These are phyloP conservation scores for Rutilus rutilus DNA, from an alignment of 2,113 vertebrate species.

Conservation along the genomic window DNA sequence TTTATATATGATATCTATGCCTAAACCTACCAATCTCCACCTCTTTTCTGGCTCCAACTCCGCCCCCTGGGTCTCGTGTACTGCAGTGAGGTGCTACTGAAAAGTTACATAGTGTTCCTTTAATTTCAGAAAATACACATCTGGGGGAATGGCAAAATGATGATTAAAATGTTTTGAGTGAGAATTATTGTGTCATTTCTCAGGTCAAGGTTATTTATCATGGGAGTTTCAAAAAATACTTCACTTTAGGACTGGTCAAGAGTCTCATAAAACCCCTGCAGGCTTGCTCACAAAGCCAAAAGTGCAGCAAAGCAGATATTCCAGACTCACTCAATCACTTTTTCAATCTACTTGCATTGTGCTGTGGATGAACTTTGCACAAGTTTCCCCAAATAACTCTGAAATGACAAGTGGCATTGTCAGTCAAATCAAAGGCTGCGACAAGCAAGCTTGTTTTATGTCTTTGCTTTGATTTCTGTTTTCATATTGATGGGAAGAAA, in stretches of 20 bases:
- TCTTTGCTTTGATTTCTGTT: conserved; percentile 22
- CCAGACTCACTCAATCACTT: conserved; percentile 22
- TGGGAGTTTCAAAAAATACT: neutral
- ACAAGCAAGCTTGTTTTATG: conserved; percentile 17
- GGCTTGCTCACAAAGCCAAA: conserved; percentile 3
- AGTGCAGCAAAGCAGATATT: conserved; percentile 27
- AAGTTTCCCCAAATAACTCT: conserved; percentile 16
- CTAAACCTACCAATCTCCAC: no score
- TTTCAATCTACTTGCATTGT: conserved; percentile 1
- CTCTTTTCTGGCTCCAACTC: no score
- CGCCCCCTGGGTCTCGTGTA: no score
- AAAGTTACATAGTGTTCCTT: no score
- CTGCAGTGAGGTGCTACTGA: no score
- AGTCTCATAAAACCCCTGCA: conserved; percentile 13
- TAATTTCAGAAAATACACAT: neutral
- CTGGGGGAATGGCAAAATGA: neutral
- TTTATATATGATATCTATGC: no score
- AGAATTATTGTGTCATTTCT: neutral
- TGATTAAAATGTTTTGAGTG: neutral
- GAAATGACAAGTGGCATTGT: conserved; percentile 8
- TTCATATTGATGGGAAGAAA: conserved; percentile 1
- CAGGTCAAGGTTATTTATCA: neutral
- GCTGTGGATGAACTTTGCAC: neutral
- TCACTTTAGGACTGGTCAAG: conserved; percentile 13
- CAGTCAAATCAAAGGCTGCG: conserved; percentile 10